phyloP scores from a whole-genome alignment of 2,113 vertebrate genomes.

The Anas platyrhynchos region DNA sequence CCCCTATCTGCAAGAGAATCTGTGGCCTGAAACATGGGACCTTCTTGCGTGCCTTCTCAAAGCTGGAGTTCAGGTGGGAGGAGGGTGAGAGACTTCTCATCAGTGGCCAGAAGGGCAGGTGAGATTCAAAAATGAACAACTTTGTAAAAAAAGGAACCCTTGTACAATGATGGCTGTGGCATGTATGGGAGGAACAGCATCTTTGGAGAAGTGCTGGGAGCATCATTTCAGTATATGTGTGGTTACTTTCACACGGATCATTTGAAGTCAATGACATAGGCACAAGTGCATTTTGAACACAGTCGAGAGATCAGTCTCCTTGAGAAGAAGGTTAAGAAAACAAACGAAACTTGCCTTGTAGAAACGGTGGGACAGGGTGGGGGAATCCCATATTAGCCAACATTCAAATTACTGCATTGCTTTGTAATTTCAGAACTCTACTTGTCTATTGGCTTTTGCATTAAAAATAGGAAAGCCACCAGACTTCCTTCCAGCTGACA shows the following conservation, averaged over 20 bases:
- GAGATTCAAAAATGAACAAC: background rate
- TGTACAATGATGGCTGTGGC: rapidly evolving
- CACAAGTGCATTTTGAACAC: background rate
- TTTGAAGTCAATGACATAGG: background rate
- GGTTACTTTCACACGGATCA: background rate
- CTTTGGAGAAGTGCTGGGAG: rapidly evolving
- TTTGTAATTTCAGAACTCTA: background rate
- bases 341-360: background rate
- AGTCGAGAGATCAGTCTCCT: background rate
- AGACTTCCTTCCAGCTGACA: background rate
- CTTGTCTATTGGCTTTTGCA: background rate
- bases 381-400: background rate
- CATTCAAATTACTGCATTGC: background rate
- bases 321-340: background rate
- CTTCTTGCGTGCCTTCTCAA: background rate
- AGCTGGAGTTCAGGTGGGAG: background rate
- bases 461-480: background rate
- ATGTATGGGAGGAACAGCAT: rapidly evolving
- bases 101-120: background rate
- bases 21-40: rapidly evolving
- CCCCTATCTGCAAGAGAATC: background rate
- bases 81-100: background rate
- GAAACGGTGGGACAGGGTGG: background rate
- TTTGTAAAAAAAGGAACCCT: background rate
- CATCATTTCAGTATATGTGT: background rate